Percentiles rank a stretch among this genome's conserved stretches.
Conservation (phyloP, 2,888 invertebrate genomes). For the Drosophila borealis region DNA sequence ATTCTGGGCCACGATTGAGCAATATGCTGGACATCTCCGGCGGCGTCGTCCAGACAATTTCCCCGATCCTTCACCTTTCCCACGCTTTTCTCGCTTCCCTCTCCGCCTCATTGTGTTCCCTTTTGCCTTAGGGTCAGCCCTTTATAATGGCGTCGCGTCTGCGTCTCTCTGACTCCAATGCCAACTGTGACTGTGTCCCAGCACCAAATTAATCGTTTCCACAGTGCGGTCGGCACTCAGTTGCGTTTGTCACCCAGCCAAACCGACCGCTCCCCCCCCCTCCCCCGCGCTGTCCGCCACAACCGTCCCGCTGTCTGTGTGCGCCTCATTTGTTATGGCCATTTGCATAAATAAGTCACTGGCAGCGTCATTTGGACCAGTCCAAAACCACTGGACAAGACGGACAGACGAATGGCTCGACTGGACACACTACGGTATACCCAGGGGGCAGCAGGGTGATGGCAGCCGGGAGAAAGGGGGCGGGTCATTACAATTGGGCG, state of each 20-base stretch:
- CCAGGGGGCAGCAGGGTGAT: not conserved
- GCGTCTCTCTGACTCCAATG: slow-evolving; percentile 18
- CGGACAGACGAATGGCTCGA: not conserved
- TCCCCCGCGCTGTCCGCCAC: not conserved
- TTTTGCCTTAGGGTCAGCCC: slow-evolving; percentile 39
- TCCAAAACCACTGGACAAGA: slow-evolving; percentile 28
- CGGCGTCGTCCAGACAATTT: not conserved
- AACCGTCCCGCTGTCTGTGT: slow-evolving; percentile 34
- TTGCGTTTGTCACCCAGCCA: slow-evolving; percentile 1
- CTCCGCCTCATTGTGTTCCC: slow-evolving; percentile 2
- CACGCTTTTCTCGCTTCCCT: not conserved
- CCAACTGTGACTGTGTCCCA: slow-evolving; percentile 17
- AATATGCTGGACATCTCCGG: slow-evolving; percentile 58
- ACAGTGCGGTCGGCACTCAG: slow-evolving; percentile 63
- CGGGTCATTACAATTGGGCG: slow-evolving; percentile 14
- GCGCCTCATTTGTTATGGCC: slow-evolving; percentile 78
- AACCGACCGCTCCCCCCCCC: not conserved
- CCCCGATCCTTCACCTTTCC: not conserved
- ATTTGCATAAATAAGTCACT: slow-evolving; percentile 81
- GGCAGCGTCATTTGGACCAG: slow-evolving; percentile 61
- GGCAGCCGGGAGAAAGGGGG: not conserved
- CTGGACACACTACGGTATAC: slow-evolving; percentile 2
- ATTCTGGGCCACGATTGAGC: slow-evolving; percentile 63
- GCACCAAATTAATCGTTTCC: slow-evolving; percentile 76
- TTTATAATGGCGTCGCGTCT: slow-evolving; percentile 42